Base-by-base conservation (phyloP, 2,797 vertebrate species). In the Enteromius unitaeniatus region DNA sequence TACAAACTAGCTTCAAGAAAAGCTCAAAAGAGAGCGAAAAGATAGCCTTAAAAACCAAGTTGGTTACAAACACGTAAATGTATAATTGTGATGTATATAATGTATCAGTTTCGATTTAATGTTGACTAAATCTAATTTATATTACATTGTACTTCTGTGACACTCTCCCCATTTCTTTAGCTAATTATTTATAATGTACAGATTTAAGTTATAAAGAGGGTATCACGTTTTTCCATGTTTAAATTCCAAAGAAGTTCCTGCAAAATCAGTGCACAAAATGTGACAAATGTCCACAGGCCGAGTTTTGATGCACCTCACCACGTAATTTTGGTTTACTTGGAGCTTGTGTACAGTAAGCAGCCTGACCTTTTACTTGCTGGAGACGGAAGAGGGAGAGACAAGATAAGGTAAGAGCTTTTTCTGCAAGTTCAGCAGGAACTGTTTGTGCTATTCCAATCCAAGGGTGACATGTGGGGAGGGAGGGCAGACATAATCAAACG, bases 341-440 rank as follows among this genome's bases (percentile, higher is more conserved):
- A 70, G 74, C 78, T 37, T 40, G 79, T 62, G 67, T 73, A 82
- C 70, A 81, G 62, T 67, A 85, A 79, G 70, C 72, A 74, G 68
- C 23, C 28, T 79, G 79, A 84, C 86, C 70, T 84, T 88, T 85
- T 64, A 73, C 51, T 84, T 64, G 64, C 78, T 31, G 78, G 40
- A 87, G 53, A 78, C 7, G 42, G 21, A 82, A 49, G 79, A 23
- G 79, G 55, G 77, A 62, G 73, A 77, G 83, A 81, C 84, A 73
- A 81, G 82, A 84, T 79, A 86, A 75, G 73, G 82, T 74, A 73
- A 62, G 81, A 79, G 70, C 26, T 69, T 73, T 81, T 88, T 82
- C 77, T 85, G 81, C 85, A 80, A 84, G 72, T 85, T 89, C 85
- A 89, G 88, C 88, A 88, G 83, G 85, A 89, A 89, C 81, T 77